These are phyloP conservation scores for Calcarius ornatus DNA, from an alignment of 2,113 vertebrate species.

Conservation along the genomic window DNA sequence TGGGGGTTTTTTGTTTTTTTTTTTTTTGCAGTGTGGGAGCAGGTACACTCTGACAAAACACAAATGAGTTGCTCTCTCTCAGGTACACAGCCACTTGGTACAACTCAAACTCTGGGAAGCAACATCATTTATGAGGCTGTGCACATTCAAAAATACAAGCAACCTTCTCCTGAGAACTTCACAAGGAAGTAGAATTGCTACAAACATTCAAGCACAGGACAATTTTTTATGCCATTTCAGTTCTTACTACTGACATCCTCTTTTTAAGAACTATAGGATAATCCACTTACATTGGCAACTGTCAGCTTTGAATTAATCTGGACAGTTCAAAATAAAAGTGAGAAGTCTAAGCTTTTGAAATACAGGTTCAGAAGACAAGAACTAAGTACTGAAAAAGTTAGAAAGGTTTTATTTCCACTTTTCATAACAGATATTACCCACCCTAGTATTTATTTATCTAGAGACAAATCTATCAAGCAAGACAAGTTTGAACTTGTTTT, in stretches of 20 bases:
- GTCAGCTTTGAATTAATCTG: not conserved
- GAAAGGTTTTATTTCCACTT: not conserved
- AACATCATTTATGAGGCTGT: not conserved
- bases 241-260: not conserved
- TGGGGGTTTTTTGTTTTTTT: not conserved
- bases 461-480: not conserved
- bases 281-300: not conserved
- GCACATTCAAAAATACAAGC: not conserved
- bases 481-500: not conserved
- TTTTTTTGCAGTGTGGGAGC: not conserved
- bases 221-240: not conserved
- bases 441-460: not conserved
- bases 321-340: not conserved
- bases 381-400: not conserved
- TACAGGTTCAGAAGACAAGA: not conserved
- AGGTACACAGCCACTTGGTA: fast-evolving
- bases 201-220: not conserved
- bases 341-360: not conserved
- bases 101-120: not conserved
- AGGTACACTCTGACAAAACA: not conserved
- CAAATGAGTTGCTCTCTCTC: not conserved
- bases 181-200: not conserved
- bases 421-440: not conserved
- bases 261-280: not conserved
- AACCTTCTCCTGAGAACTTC: not conserved